A percentile compares a stretch with the other conserved stretches of the same genome.
Evolutionary conservation across 2,113 vertebrate species (phyloP).

Genomic region (Bos taurus): DNA sequence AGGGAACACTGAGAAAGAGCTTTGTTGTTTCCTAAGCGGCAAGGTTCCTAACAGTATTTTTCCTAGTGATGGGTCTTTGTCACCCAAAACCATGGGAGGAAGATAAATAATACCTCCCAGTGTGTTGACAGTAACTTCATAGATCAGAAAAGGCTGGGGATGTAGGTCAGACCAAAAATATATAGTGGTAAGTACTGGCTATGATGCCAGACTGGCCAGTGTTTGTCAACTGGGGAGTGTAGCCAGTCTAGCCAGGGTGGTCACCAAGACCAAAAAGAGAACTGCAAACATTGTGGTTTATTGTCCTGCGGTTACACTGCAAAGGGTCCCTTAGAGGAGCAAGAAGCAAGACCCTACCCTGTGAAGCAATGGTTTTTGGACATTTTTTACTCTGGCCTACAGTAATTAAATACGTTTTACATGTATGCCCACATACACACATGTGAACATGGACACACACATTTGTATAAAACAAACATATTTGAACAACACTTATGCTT

Average conservation of each 20-base stretch:
- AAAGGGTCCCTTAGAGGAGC: constrained; percentile 25
- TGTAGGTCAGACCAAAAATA: constrained; percentile 71
- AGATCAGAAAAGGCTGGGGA: constrained; percentile 59
- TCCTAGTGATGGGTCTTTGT: constrained; percentile 51
- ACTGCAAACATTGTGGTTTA: constrained; percentile 52
- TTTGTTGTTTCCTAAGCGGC: not conserved
- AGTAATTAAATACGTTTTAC: not conserved
- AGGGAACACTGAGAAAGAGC: constrained; percentile 11
- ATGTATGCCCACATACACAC: not conserved
- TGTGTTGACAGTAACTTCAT: constrained; percentile 59
- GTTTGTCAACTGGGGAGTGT: not conserved
- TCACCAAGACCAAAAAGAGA: constrained; percentile 57
- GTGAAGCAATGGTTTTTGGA: not conserved
- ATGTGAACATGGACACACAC: not conserved
- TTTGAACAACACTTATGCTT: not conserved
- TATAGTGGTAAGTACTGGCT: constrained; percentile 44
- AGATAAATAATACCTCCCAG: constrained; percentile 68
- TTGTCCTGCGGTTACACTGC: not conserved
- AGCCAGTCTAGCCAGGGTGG: constrained; percentile 7
- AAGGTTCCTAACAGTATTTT: constrained; percentile 14
- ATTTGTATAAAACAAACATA: not conserved
- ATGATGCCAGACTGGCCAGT: constrained; percentile 24
- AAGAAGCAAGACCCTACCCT: not conserved
- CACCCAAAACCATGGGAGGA: constrained; percentile 44
- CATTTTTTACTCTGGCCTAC: not conserved